Conservation (phyloP, 2,113 vertebrate species). For the Saccopteryx leptura region DNA sequence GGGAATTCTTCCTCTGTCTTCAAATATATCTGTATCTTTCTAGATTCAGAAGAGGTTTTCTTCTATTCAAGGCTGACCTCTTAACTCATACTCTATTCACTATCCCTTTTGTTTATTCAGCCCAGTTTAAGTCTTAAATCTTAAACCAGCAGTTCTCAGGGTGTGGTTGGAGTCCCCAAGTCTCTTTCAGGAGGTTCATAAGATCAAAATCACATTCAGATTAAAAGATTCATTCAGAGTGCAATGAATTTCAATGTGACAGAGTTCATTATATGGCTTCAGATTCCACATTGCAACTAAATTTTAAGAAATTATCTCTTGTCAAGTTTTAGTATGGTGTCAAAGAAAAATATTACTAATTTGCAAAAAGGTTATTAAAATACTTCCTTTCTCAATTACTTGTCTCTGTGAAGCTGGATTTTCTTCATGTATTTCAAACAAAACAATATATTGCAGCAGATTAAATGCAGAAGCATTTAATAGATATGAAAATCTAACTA, state of each 20-base stretch:
- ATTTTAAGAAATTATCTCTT: neutral
- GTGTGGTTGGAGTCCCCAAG: neutral
- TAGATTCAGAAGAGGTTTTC: slow-evolving; percentile 17
- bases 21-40: neutral
- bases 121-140: neutral
- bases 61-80: neutral
- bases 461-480: neutral
- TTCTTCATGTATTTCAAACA: no score
- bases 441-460: neutral
- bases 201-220: neutral
- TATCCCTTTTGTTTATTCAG: neutral
- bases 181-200: neutral
- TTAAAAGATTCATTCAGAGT: slow-evolving; percentile 1
- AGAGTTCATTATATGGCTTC: neutral
- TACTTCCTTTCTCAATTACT: neutral
- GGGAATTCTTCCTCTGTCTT: neutral
- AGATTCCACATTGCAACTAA: neutral
- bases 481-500: neutral
- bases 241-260: neutral
- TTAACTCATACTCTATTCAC: neutral
- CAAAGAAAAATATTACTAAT: neutral
- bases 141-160: neutral
- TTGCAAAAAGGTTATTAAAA: neutral
- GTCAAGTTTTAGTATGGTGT: neutral
- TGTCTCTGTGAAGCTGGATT: no score